Percentiles rank a stretch among this genome's conserved stretches.
These are phyloP conservation scores for Equus quagga DNA, from an alignment of 2,113 vertebrate genomes.

Conservation along the genomic window DNA sequence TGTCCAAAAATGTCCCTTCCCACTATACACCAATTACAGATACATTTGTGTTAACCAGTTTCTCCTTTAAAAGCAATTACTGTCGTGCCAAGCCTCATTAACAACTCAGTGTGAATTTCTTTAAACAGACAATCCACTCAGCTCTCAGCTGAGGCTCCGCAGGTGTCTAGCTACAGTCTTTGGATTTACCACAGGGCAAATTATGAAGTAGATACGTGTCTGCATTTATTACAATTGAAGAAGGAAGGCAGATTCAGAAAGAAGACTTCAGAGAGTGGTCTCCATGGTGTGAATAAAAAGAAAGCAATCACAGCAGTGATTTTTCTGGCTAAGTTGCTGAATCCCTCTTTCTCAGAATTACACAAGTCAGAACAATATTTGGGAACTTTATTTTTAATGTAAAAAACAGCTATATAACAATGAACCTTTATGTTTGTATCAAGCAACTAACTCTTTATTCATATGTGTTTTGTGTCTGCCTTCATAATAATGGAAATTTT, in stretches of 20 bases:
- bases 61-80: conserved; percentile 41
- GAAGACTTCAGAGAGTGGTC: neutral
- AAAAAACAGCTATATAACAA: neutral
- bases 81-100: conserved; percentile 26
- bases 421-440: neutral
- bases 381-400: conserved; percentile 13
- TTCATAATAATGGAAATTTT: neutral
- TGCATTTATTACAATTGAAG: neutral
- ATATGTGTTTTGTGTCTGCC: neutral
- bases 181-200: neutral
- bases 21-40: neutral
- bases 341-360: neutral
- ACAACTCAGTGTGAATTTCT: conserved; percentile 19
- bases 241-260: neutral
- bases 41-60: neutral
- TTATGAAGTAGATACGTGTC: neutral
- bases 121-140: conserved; percentile 6
- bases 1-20: neutral
- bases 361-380: neutral
- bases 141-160: neutral
- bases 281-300: neutral
- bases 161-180: neutral
- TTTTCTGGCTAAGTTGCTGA: neutral
- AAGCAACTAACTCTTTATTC: neutral
- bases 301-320: neutral